phyloP scores from a whole-genome alignment of 2,797 vertebrate genomes.

The Sus cebifrons region DNA sequence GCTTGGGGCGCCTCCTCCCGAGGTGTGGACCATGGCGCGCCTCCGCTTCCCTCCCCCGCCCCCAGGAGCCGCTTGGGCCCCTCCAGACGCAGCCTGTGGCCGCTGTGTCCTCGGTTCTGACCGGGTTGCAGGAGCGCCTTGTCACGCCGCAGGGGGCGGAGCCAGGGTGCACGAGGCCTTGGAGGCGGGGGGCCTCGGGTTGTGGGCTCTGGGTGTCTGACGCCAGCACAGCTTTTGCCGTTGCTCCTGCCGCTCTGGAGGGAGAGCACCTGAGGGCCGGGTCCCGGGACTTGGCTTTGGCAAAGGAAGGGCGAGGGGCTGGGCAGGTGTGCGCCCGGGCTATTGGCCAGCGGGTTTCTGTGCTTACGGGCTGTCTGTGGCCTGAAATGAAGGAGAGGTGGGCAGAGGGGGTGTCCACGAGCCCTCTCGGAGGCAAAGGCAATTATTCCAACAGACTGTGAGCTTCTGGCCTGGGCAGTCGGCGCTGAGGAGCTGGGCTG shows the following conservation, averaged over 20 bases:
- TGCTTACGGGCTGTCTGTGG: not conserved
- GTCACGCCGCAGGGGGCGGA: not conserved
- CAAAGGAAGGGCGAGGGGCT: not conserved
- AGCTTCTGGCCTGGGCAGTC: not conserved
- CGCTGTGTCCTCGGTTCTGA: not conserved
- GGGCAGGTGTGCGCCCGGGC: not conserved
- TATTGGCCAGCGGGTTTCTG: no score
- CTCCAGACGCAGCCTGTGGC: no score
- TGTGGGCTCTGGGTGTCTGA: not conserved
- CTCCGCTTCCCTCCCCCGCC: no score
- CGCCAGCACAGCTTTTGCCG: not conserved
- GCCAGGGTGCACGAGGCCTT: not conserved
- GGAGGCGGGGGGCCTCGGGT: not conserved
- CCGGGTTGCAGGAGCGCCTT: not conserved
- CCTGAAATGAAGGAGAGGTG: not conserved
- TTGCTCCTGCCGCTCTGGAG: constrained; percentile 91
- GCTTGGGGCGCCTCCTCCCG: not conserved
- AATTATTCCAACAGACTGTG: not conserved
- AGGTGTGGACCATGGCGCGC: fast-evolving
- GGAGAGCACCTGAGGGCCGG: constrained; percentile 83
- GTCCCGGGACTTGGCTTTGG: not conserved
- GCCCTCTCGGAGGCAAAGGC: not conserved
- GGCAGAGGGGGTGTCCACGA: fast-evolving
- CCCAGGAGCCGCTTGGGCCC: not conserved
- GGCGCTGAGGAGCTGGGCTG: not conserved